Evolutionary conservation across 2,797 vertebrate species (phyloP).

Genomic region (Eidolon dupreanum): DNA sequence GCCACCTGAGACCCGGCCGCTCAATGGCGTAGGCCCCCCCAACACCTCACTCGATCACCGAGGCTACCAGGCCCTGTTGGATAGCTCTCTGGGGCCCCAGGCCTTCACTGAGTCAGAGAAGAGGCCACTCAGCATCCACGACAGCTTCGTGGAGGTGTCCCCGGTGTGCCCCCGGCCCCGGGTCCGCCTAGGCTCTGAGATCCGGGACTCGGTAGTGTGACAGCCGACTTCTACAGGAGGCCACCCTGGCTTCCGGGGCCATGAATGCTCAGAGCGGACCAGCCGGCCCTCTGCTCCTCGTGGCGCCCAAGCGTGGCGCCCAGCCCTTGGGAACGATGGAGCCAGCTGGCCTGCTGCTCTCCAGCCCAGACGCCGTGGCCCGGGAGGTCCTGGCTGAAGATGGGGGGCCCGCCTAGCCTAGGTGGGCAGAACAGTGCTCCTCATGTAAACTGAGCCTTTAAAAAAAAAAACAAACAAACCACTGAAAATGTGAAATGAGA

Average conservation of each 20-base stretch:
- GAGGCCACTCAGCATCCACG: conserved; percentile 91
- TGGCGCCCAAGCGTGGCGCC: neutral
- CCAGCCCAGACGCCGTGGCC: neutral
- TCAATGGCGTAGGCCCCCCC: conserved; percentile 91
- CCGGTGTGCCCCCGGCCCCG: conserved; percentile 92
- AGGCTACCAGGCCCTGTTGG: conserved; percentile 96
- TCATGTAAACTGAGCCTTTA: conserved; percentile 70
- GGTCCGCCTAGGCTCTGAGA: conserved; percentile 97
- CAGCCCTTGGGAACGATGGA: neutral
- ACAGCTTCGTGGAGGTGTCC: conserved; percentile 94
- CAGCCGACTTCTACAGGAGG: neutral
- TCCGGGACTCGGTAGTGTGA: conserved; percentile 98
- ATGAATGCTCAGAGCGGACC: neutral
- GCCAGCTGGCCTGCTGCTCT: neutral
- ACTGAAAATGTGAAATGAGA: conserved; percentile 70
- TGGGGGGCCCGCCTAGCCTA: neutral
- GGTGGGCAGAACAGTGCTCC: neutral
- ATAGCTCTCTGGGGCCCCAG: conserved; percentile 90
- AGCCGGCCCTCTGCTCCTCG: neutral
- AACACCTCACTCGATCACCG: conserved; percentile 90
- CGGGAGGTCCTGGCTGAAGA: neutral
- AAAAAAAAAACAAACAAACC: neutral
- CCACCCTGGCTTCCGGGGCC: accelerated
- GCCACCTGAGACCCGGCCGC: conserved; percentile 91
- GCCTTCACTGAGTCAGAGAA: conserved; percentile 93